Evolutionary conservation across 1,140 invertebrate genomes (phyloP).

Genomic region (Phortica variegata): DNA sequence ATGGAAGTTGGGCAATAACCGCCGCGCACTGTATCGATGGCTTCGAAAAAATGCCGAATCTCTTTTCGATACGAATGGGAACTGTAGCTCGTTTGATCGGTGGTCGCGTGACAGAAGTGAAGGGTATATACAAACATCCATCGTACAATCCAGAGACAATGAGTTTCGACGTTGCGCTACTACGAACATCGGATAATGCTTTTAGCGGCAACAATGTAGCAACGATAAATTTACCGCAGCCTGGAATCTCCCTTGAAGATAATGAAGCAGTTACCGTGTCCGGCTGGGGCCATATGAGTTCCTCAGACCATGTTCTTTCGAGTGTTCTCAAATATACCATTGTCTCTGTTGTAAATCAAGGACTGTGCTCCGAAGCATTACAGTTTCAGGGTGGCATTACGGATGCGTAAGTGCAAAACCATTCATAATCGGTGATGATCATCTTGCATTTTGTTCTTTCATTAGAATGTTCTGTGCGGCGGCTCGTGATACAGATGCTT

Average conservation of each 20-base stretch:
- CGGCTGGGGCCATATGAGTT: conserved; percentile 52
- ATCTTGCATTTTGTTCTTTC: background rate
- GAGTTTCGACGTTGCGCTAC: conserved; percentile 47
- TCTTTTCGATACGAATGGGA: conserved; percentile 43
- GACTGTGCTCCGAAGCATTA: conserved; percentile 32
- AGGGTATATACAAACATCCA: conserved; percentile 47
- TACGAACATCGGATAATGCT: conserved; percentile 26
- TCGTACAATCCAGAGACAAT: conserved; percentile 40
- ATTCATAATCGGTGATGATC: conserved; percentile 6
- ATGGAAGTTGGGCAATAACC: conserved; percentile 47
- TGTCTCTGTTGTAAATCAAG: conserved; percentile 42
- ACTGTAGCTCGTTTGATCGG: conserved; percentile 27
- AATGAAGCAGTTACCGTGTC: conserved; percentile 32
- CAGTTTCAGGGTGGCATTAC: conserved; percentile 39
- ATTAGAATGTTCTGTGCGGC: conserved; percentile 60
- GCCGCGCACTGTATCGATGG: conserved; percentile 51
- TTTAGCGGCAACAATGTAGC: conserved; percentile 23
- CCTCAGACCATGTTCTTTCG: conserved; percentile 33
- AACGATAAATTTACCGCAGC: conserved; percentile 31
- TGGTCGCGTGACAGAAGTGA: conserved; percentile 32
- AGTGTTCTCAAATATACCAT: conserved; percentile 39
- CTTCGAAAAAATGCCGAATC: conserved; percentile 29
- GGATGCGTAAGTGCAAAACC: conserved; percentile 35
- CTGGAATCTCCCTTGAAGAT: conserved; percentile 22
- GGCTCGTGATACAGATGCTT: conserved; percentile 50